Conservation (phyloP, 92 coral and sea anemone genomes). For the Pocillopora meandrina region DNA sequence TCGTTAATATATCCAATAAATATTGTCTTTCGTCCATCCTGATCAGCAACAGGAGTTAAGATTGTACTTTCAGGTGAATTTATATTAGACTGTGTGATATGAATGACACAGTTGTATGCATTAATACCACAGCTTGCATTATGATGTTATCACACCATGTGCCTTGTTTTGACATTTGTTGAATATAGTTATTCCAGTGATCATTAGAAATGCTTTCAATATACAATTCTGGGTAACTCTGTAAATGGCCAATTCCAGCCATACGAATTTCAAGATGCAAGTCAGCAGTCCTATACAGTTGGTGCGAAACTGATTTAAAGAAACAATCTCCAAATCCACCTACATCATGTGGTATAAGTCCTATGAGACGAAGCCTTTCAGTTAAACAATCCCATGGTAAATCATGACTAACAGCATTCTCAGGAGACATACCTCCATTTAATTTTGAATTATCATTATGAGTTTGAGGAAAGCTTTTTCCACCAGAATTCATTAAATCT, state of each 20-base stretch:
- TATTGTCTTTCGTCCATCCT: constrained; percentile 3
- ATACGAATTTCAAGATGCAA: too few species aligned
- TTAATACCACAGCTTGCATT: constrained; percentile 28
- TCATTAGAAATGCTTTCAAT: too few species aligned
- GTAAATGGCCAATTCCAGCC: too few species aligned
- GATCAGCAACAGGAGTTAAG: constrained; percentile 17
- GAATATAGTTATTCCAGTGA: too few species aligned
- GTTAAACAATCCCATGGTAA: constrained; percentile 31
- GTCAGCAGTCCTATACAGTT: neutral
- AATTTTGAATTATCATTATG: constrained; percentile 44
- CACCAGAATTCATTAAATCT: constrained; percentile 9
- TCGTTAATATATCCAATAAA: constrained; percentile 20
- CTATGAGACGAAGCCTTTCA: constrained; percentile 50
- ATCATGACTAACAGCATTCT: constrained; percentile 42
- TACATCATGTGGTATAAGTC: constrained; percentile 43
- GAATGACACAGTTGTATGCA: constrained; percentile 41
- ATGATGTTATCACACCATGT: constrained; percentile 26
- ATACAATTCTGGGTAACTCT: too few species aligned
- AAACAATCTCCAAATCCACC: constrained; percentile 2
- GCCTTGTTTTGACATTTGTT: too few species aligned
- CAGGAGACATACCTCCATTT: constrained; percentile 45
- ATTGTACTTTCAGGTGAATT: constrained; percentile 36
- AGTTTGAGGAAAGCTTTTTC: constrained; percentile 14
- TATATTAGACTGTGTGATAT: constrained; percentile 47
- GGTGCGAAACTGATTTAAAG: constrained; percentile 1